Percentiles rank a stretch among this genome's conserved stretches.
These are phyloP conservation scores for Alethe diademata DNA, from an alignment of 2,113 vertebrate genomes.

Conservation along the genomic window DNA sequence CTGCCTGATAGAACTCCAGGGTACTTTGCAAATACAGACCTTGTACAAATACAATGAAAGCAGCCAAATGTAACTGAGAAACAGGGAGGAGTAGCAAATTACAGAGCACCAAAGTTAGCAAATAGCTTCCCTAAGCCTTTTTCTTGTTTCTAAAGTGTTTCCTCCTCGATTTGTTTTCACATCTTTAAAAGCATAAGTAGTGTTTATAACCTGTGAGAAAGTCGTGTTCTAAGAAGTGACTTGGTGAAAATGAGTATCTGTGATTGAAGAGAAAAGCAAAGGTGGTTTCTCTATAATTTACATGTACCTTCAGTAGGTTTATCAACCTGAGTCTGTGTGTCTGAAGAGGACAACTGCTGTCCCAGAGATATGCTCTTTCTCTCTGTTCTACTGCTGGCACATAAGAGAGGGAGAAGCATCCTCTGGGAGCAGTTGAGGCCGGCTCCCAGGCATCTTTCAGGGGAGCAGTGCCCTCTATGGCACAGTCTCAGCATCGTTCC, in stretches of 20 bases:
- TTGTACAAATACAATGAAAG: background rate
- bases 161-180: background rate
- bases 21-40: background rate
- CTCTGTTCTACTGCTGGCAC: background rate
- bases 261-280: background rate
- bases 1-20: background rate
- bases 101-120: background rate
- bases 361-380: background rate
- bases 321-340: background rate
- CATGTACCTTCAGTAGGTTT: background rate
- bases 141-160: background rate
- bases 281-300: background rate
- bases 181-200: background rate
- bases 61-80: background rate
- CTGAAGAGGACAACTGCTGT: background rate
- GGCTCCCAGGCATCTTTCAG: background rate
- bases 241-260: background rate
- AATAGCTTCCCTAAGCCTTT: background rate
- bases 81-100: background rate
- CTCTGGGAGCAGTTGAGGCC: background rate
- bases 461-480: slow-evolving; percentile 50
- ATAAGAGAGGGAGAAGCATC: background rate
- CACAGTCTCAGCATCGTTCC: background rate
- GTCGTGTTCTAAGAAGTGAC: background rate
- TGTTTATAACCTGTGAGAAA: background rate